Evolutionary conservation across 92 coral and sea anemone genomes (phyloP), one percentile per base, ranked within the genome.

Genomic region (Chrysogorgia sp.): DNA sequence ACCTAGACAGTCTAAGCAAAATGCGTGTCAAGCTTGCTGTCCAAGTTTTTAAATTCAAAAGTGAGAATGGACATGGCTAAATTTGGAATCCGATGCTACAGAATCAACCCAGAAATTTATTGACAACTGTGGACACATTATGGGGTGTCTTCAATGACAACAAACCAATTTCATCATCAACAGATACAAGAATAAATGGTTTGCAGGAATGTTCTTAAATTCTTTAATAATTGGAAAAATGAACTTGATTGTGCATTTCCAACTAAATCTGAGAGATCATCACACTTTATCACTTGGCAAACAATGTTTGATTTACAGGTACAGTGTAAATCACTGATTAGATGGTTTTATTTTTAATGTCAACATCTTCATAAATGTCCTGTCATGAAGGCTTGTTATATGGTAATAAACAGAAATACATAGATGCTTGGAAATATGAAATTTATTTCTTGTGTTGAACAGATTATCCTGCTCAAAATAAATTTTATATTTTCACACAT

Each of bases 221-320:
- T 66, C 40, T 66, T 79, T 41, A 63, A 22, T 23, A 63, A 79
- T 31, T 79, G 83, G 83, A 79, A 79, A 52, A 75, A 68, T 64
- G 57, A 56, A 29, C 66, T 79, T 24, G 45, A 40, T 31, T 71
- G 29, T 6, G 32, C 58, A 79, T 79, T 66, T 67, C 40, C 21
- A 25, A 79, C 76, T 33, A 79, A 58, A 61, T 31, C 77, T 64
- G 84, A 79, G 23, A 61, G 65, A 34, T 79, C 84, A 67, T 53
- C 52, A 65, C 84, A 79, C 65, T 79, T 79, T 34, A 79, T 79
- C 30, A 47, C 83, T 65, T 79, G 83, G 83, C 76, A 79, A 71
- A 79, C 83, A 64, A 79, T 79, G 75, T 79, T 79, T 79, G 83
- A 79, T 34, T 65, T 79, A n/a, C 75, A 79, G 76, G 83, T 79